Percentiles rank a stretch among this genome's conserved stretches.
Evolutionary conservation across 2,797 vertebrate genomes (phyloP).

Genomic region (Bucorvus abyssinicus): DNA sequence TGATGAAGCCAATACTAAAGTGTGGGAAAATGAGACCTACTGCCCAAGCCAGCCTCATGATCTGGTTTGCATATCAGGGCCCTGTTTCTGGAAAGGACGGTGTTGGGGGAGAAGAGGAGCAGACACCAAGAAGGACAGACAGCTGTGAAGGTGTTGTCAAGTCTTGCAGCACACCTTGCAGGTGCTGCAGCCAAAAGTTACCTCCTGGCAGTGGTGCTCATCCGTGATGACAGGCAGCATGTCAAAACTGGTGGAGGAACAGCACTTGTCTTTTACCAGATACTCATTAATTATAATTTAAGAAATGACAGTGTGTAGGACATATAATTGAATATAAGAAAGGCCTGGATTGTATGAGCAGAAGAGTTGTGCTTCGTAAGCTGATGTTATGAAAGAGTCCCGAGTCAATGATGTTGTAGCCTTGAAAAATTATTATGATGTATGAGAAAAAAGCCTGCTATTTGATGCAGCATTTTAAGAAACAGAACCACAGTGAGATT

Average conservation of each 20-base stretch:
- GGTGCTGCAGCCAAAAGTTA: not conserved
- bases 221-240: not conserved
- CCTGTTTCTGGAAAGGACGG: not conserved
- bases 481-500: not conserved
- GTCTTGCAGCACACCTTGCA: not conserved
- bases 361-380: not conserved
- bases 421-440: not conserved
- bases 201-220: accelerated
- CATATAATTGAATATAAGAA: not conserved
- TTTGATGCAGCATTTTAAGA: not conserved
- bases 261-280: not conserved
- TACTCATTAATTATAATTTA: not conserved
- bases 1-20: not conserved
- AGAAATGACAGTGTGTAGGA: not conserved
- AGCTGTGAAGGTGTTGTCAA: not conserved
- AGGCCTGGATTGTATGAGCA: not conserved
- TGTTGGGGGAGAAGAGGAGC: not conserved
- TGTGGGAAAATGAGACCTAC: not conserved
- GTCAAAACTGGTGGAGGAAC: not conserved
- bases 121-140: not conserved
- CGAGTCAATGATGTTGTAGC: not conserved
- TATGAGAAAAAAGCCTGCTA: not conserved
- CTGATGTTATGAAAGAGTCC: not conserved
- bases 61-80: not conserved
- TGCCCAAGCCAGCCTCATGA: not conserved